Evolutionary conservation across 2,888 invertebrate species (phyloP).

Genomic region (Cheiracanthium punctorium): DNA sequence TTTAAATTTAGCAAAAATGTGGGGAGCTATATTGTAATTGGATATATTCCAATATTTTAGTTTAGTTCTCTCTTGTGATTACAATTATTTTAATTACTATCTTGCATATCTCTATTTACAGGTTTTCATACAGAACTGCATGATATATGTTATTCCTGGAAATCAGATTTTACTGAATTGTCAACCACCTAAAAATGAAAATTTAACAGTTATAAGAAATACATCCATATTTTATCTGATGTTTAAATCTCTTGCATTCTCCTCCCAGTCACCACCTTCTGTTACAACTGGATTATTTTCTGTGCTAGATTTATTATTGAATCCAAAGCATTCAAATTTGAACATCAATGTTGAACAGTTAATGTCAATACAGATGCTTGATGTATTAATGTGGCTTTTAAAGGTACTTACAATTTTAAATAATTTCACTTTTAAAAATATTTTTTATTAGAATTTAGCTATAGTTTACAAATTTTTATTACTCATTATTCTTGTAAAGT

Average conservation of each 20-base stretch:
- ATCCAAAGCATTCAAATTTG: slow-evolving; percentile 40
- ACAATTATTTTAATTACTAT: no score
- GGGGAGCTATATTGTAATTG: no score
- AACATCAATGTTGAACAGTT: slow-evolving; percentile 41
- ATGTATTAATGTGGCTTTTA: slow-evolving; percentile 42
- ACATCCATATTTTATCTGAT: slow-evolving; percentile 46
- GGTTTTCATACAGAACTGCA: slow-evolving; percentile 53
- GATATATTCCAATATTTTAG: no score
- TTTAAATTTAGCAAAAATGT: no score
- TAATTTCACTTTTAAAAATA: background rate
- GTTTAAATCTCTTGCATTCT: slow-evolving; percentile 46
- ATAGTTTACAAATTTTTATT: no score
- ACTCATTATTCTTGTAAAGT: no score
- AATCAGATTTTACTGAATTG: background rate
- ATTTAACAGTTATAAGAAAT: slow-evolving; percentile 32
- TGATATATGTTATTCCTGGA: background rate
- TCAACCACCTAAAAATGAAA: background rate
- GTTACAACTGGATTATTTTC: slow-evolving; percentile 31
- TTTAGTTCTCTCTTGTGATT: no score
- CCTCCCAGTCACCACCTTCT: slow-evolving; percentile 4
- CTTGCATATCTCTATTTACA: no score
- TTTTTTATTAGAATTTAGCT: no score
- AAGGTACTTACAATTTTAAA: slow-evolving; percentile 31
- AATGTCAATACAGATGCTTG: slow-evolving; percentile 25
- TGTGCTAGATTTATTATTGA: slow-evolving; percentile 23